Evolutionary conservation across 2,888 invertebrate species (phyloP).

Genomic region (Fabriciana adippe): DNA sequence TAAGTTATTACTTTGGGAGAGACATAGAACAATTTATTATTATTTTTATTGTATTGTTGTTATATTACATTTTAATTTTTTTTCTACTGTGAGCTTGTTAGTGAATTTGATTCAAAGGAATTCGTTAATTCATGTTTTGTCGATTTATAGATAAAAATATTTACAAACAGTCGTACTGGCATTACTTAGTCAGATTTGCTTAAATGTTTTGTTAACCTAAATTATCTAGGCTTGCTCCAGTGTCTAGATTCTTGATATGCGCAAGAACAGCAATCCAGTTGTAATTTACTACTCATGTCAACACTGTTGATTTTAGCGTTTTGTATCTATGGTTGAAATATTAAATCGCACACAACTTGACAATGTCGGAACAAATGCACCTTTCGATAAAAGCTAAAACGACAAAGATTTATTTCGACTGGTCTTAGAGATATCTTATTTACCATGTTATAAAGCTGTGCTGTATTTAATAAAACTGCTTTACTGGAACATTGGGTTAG

Average conservation of each 20-base stretch:
- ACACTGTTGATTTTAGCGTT: constrained; percentile 29
- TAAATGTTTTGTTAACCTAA: constrained; percentile 30
- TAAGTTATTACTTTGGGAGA: not conserved
- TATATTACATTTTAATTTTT: not conserved
- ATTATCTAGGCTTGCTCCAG: constrained; percentile 23
- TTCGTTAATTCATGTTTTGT: too few relatives aligned
- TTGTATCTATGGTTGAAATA: constrained; percentile 34
- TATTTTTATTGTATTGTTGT: not conserved
- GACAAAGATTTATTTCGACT: constrained; percentile 11
- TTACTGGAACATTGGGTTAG: not conserved
- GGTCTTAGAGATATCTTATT: constrained; percentile 15
- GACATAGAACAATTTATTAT: not conserved
- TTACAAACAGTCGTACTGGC: not conserved
- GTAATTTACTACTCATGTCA: constrained; percentile 34
- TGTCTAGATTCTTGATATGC: constrained; percentile 37
- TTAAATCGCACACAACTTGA: constrained; percentile 27
- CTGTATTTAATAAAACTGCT: not conserved
- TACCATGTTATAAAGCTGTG: constrained; percentile 3
- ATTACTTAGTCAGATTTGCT: constrained; percentile 9
- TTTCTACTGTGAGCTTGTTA: too few relatives aligned
- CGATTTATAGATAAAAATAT: not conserved
- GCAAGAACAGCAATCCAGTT: constrained; percentile 36
- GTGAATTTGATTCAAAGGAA: too few relatives aligned
- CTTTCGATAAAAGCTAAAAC: constrained; percentile 26
- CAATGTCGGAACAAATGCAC: constrained; percentile 31